phyloP scores from a whole-genome alignment of 2,113 vertebrate species.

The Prolemur simus region DNA sequence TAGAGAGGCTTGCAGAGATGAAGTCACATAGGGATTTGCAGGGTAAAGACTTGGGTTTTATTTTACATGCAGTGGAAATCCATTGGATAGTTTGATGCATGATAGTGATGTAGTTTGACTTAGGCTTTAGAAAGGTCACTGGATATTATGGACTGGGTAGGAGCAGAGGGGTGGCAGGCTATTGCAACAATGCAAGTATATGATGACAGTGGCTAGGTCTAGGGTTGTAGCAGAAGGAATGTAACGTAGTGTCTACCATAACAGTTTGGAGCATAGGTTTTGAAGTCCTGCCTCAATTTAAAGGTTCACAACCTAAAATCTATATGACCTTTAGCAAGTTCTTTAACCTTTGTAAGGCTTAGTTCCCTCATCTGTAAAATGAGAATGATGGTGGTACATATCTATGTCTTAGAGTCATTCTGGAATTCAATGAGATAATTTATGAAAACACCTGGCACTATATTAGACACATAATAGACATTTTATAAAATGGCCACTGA shows the following conservation, averaged over 20 bases:
- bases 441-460: background rate
- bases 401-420: background rate
- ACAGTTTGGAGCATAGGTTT: background rate
- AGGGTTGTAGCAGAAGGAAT: background rate
- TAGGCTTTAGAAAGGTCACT: background rate
- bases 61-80: background rate
- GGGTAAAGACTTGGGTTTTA: background rate
- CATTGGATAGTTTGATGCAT: background rate
- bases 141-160: background rate
- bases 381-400: background rate
- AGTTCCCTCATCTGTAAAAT: background rate
- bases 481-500: background rate
- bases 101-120: background rate
- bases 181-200: background rate
- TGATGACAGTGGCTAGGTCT: background rate
- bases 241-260: background rate
- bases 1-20: background rate
- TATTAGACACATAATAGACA: background rate
- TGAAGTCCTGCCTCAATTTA: background rate
- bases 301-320: background rate
- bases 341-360: background rate
- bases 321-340: background rate
- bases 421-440: background rate
- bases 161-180: background rate
- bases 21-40: background rate